These are phyloP conservation scores for Romanogobio albipinnatus DNA, from an alignment of 2,113 vertebrate species.

Conservation along the genomic window DNA sequence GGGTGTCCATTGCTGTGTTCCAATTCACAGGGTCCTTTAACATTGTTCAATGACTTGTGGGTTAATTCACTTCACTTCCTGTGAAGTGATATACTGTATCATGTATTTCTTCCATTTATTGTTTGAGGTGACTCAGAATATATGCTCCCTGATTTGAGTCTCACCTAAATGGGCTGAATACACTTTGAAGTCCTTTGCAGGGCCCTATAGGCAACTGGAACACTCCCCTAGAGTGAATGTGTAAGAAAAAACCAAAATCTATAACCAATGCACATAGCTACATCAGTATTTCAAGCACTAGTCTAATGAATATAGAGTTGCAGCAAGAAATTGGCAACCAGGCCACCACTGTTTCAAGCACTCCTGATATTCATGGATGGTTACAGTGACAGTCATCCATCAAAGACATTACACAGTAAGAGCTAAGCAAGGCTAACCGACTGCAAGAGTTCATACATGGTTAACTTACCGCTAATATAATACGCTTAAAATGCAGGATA, in stretches of 20 bases:
- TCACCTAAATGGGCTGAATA: background rate
- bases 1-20: background rate
- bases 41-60: background rate
- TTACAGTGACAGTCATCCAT: slow-evolving; percentile 34
- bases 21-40: background rate
- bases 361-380: slow-evolving; percentile 41
- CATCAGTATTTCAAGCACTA: slow-evolving; percentile 22
- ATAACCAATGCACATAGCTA: background rate
- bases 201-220: background rate
- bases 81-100: background rate
- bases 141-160: background rate
- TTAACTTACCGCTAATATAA: background rate
- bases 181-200: background rate
- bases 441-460: background rate
- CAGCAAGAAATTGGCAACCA: background rate
- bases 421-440: background rate
- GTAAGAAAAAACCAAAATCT: background rate
- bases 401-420: slow-evolving; percentile 25
- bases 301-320: slow-evolving; percentile 6
- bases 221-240: background rate
- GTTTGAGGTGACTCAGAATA: background rate
- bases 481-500: background rate
- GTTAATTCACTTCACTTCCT: background rate
- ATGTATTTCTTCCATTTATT: background rate
- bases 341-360: background rate